A percentile compares a stretch with the other conserved stretches of the same genome.
Evolutionary conservation across 2,797 vertebrate genomes (phyloP).

Genomic region (Antrozous pallidus): DNA sequence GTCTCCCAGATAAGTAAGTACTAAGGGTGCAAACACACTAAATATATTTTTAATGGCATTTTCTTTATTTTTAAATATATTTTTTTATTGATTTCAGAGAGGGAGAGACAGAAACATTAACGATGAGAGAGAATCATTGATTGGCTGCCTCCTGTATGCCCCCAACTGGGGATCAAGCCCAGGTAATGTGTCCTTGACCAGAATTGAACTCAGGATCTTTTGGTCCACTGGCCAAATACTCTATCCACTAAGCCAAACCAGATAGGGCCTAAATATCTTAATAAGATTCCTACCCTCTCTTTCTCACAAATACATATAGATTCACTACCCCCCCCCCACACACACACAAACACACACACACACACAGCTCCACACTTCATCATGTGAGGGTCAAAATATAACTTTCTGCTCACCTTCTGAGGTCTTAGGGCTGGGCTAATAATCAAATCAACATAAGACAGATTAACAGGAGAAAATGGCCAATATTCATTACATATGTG

Average conservation of each 20-base stretch:
- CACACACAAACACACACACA: not conserved
- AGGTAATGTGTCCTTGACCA: too few species aligned
- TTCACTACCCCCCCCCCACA: rapidly evolving
- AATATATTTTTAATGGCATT: not conserved
- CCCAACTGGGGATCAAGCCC: too few species aligned
- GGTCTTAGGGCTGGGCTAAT: not conserved
- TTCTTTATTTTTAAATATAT: too few species aligned
- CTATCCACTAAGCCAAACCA: too few species aligned
- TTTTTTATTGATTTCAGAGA: too few species aligned
- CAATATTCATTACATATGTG: not conserved
- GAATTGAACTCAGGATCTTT: too few species aligned
- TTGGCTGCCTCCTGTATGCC: too few species aligned
- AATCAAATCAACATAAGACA: not conserved
- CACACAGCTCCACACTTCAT: not conserved
- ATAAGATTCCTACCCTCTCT: not conserved
- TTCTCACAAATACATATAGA: not conserved
- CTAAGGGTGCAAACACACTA: not conserved
- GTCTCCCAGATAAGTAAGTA: not conserved
- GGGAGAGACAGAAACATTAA: too few species aligned
- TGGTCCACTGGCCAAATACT: too few species aligned
- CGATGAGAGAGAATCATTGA: too few species aligned
- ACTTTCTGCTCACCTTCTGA: not conserved
- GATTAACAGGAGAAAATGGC: not conserved
- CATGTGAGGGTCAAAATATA: not conserved
- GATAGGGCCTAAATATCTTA: not conserved